Conservation (phyloP, 2,888 invertebrate genomes). For the Dastarcus helophoroides region DNA sequence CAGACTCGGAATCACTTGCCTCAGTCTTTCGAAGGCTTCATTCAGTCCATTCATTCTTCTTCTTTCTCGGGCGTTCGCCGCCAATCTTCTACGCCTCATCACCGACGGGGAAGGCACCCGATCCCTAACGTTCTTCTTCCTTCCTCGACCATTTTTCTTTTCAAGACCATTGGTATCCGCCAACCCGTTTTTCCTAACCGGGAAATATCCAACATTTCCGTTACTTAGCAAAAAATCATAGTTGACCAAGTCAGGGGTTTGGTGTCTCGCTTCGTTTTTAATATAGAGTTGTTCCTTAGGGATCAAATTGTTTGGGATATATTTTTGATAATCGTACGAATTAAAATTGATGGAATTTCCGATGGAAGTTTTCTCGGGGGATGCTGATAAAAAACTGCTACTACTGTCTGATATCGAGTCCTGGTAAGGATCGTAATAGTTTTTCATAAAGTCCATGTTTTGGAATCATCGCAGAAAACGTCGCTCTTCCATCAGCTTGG, state of each 20-base stretch:
- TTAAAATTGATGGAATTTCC: slow-evolving; percentile 3
- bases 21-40: slow-evolving; percentile 56
- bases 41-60: slow-evolving; percentile 62
- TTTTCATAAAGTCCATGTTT: slow-evolving; percentile 28
- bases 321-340: slow-evolving; percentile 27
- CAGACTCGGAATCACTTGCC: slow-evolving; percentile 57
- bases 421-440: slow-evolving; percentile 23
- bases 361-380: neutral
- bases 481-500: neutral
- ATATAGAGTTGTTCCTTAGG: slow-evolving; percentile 26
- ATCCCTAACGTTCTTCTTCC: slow-evolving; percentile 23
- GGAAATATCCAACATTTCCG: no score
- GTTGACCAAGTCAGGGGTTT: no score
- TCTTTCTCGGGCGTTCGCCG: slow-evolving; percentile 62
- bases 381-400: slow-evolving; percentile 8
- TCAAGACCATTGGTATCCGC: slow-evolving; percentile 15
- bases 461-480: neutral
- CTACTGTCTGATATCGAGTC: slow-evolving; percentile 13
- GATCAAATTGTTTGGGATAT: slow-evolving; percentile 24
- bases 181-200: slow-evolving; percentile 20
- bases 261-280: no score
- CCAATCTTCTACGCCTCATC: slow-evolving; percentile 49
- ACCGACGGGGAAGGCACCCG: slow-evolving; percentile 37
- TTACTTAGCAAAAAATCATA: no score
- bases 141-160: slow-evolving; percentile 14